These are phyloP conservation scores for Drosophila sulfurigaster DNA, from an alignment of 1,140 invertebrate species.

Conservation along the genomic window DNA sequence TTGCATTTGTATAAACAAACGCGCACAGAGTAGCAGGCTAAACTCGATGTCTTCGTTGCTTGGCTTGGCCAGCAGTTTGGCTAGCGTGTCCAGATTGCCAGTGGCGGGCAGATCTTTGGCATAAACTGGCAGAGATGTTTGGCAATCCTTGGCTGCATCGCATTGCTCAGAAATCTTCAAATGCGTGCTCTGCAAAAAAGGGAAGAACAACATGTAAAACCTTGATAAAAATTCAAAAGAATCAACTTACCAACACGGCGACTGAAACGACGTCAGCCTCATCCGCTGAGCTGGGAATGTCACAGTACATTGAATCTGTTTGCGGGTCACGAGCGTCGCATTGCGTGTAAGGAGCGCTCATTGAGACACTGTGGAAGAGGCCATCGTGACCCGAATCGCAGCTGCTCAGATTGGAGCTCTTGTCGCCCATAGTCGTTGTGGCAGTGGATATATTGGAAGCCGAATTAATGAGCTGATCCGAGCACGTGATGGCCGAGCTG, in stretches of 20 bases:
- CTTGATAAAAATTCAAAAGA: no score
- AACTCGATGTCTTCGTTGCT: slow-evolving; percentile 51
- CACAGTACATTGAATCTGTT: slow-evolving; percentile 72
- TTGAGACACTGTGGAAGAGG: slow-evolving; percentile 75
- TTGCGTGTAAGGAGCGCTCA: slow-evolving; percentile 58
- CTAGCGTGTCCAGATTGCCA: slow-evolving; percentile 49
- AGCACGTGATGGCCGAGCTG: slow-evolving; percentile 59
- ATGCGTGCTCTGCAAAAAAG: slow-evolving; percentile 45
- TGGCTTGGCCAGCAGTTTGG: slow-evolving; percentile 35
- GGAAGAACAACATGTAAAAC: not conserved
- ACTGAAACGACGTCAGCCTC: slow-evolving; percentile 58
- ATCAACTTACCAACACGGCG: slow-evolving; percentile 51
- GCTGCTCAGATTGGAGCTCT: slow-evolving; percentile 74
- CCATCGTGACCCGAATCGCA: slow-evolving; percentile 79
- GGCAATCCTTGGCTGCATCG: slow-evolving; percentile 43
- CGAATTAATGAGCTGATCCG: slow-evolving; percentile 62
- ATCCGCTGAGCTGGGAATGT: slow-evolving; percentile 71
- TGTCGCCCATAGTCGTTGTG: slow-evolving; percentile 65
- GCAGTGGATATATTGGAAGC: slow-evolving; percentile 50
- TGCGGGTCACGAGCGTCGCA: slow-evolving; percentile 41
- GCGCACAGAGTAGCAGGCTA: slow-evolving; percentile 47
- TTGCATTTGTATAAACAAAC: slow-evolving; percentile 45
- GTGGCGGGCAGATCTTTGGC: slow-evolving; percentile 67
- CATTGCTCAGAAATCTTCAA: slow-evolving; percentile 56
- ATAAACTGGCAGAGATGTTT: slow-evolving; percentile 41